Percentiles rank a stretch among this genome's conserved stretches.
These are phyloP conservation scores for Upupa epops DNA, from an alignment of 2,113 vertebrate species.

Conservation along the genomic window DNA sequence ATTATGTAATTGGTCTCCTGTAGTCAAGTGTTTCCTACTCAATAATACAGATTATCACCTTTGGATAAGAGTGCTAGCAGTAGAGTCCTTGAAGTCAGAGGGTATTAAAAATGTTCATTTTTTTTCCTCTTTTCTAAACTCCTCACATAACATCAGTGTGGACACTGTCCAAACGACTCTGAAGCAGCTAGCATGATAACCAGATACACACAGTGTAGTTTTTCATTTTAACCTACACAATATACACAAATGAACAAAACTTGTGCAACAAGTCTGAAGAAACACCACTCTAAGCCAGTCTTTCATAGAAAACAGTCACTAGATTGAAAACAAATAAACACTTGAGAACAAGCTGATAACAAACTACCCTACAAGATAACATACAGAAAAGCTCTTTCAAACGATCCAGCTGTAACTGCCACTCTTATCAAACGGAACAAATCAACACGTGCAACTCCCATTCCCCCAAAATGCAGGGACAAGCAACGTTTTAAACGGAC, in stretches of 20 bases:
- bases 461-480: not conserved
- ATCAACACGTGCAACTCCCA: fast-evolving
- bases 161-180: not conserved
- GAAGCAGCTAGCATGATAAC: not conserved
- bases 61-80: not conserved
- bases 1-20: not conserved
- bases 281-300: not conserved
- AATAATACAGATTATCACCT: not conserved
- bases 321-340: not conserved
- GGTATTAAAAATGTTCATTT: not conserved
- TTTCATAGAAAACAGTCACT: not conserved
- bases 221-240: not conserved
- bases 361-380: not conserved
- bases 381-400: not conserved
- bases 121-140: not conserved
- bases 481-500: not conserved
- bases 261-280: not conserved
- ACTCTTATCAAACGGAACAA: not conserved
- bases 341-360: not conserved
- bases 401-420: not conserved
- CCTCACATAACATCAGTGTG: not conserved
- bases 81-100: not conserved
- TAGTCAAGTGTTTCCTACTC: not conserved
- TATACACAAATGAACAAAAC: fast-evolving
- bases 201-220: fast-evolving